Evolutionary conservation across 2,888 invertebrate species (phyloP).

Genomic region (Heteromyza rotundicornis): DNA sequence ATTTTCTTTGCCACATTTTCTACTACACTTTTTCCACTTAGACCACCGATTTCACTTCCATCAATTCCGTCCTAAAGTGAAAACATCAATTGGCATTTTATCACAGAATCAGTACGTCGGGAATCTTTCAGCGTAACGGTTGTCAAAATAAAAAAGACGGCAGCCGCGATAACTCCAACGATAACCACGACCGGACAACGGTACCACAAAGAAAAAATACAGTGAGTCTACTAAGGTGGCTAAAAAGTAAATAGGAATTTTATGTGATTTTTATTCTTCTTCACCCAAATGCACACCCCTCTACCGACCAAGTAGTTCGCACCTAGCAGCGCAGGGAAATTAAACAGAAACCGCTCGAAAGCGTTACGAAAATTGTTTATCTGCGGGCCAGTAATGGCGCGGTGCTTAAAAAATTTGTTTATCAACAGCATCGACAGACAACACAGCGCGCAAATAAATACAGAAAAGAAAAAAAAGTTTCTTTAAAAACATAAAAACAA

Average conservation of each 20-base stretch:
- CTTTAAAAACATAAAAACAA: neutral
- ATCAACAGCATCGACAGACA: neutral
- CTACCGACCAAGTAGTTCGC: too few relatives aligned
- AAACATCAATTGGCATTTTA: neutral
- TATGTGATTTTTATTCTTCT: neutral
- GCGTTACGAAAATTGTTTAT: neutral
- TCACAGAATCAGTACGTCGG: neutral
- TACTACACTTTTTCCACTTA: neutral
- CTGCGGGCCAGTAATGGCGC: too few relatives aligned
- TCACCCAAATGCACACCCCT: neutral
- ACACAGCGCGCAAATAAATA: neutral
- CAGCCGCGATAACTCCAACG: too few relatives aligned
- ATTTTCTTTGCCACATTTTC: neutral
- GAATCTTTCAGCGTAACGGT: neutral
- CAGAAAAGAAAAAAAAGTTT: neutral
- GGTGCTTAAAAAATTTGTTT: neutral
- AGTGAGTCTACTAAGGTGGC: too few relatives aligned
- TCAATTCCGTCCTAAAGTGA: neutral
- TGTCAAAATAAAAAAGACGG: neutral
- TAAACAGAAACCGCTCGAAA: neutral
- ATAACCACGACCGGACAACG: too few relatives aligned
- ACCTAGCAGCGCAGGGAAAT: neutral
- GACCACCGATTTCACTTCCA: neutral
- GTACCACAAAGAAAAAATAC: too few relatives aligned
- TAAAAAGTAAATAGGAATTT: neutral